Percentiles rank a stretch among this genome's conserved stretches.
phyloP scores from a whole-genome alignment of 2,113 vertebrate genomes.

The Peromyscus leucopus region DNA sequence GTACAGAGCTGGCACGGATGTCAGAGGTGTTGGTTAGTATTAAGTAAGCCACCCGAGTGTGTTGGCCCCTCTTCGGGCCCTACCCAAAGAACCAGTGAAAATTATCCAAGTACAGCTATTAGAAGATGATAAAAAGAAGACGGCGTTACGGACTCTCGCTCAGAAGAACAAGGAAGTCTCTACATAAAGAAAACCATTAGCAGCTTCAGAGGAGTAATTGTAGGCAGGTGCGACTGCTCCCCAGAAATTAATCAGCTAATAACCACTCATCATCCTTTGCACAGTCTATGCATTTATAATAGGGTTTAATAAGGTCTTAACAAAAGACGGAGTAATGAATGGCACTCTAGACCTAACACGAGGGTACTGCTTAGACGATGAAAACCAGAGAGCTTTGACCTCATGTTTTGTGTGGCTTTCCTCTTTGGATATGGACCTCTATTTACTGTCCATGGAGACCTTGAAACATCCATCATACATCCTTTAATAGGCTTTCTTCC shows the following conservation, averaged over 20 bases:
- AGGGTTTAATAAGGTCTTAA: conserved; percentile 30
- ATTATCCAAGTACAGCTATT: background rate
- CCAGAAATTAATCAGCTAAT: conserved; percentile 61
- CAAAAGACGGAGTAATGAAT: conserved; percentile 18
- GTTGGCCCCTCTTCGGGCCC: background rate
- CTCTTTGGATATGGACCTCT: background rate
- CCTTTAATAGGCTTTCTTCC: background rate
- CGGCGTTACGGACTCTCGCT: background rate
- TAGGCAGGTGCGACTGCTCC: background rate
- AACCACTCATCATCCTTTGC: conserved; percentile 20
- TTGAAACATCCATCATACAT: background rate
- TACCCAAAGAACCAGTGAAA: background rate
- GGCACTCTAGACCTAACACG: conserved; percentile 18
- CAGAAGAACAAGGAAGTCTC: conserved; percentile 44
- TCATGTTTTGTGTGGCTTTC: background rate
- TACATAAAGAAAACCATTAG: conserved; percentile 49
- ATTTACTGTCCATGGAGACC: background rate
- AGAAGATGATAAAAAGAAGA: background rate
- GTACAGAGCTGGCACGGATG: background rate
- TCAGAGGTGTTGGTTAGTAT: too few species aligned
- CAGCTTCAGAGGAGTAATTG: conserved; percentile 40
- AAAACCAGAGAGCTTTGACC: background rate
- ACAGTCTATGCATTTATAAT: conserved; percentile 27
- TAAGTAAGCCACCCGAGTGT: background rate
- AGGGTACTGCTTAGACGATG: background rate